Conservation (phyloP, 2,888 invertebrate genomes). For the Clanis bilineata region DNA sequence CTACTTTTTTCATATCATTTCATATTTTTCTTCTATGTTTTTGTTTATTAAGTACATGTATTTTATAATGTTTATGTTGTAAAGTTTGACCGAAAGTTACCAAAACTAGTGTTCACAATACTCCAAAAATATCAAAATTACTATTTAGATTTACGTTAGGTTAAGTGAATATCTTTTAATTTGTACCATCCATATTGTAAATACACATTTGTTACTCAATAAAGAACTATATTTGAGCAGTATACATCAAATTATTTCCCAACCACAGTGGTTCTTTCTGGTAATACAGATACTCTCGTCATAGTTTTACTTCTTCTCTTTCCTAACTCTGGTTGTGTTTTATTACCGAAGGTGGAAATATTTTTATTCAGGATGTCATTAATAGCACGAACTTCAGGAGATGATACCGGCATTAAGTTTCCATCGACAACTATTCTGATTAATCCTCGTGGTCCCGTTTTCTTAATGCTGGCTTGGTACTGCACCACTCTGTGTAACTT, state of each 20-base stretch:
- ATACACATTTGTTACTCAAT: conserved; percentile 35
- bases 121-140: conserved; percentile 24
- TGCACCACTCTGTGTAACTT: conserved; percentile 41
- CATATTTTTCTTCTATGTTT: not conserved
- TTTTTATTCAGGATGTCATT: conserved; percentile 34
- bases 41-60: not conserved
- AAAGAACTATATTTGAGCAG: conserved; percentile 25
- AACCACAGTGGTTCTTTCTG: conserved; percentile 3
- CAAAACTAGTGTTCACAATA: conserved; percentile 55
- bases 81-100: conserved; percentile 54
- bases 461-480: conserved; percentile 41
- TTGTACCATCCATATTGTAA: conserved; percentile 34
- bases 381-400: conserved; percentile 37
- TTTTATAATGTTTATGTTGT: conserved; percentile 15
- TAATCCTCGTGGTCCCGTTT: conserved; percentile 38
- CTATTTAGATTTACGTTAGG: conserved; percentile 15
- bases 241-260: conserved; percentile 19
- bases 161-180: conserved; percentile 21
- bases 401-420: conserved; percentile 45
- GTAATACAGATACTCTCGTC: conserved; percentile 30
- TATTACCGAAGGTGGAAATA: conserved; percentile 18
- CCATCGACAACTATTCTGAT: conserved; percentile 51
- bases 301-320: conserved; percentile 24
- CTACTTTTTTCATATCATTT: conserved; percentile 23
- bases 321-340: conserved; percentile 16